These are phyloP conservation scores for Falco concolor DNA, from an alignment of 2,797 vertebrate species.

Conservation along the genomic window DNA sequence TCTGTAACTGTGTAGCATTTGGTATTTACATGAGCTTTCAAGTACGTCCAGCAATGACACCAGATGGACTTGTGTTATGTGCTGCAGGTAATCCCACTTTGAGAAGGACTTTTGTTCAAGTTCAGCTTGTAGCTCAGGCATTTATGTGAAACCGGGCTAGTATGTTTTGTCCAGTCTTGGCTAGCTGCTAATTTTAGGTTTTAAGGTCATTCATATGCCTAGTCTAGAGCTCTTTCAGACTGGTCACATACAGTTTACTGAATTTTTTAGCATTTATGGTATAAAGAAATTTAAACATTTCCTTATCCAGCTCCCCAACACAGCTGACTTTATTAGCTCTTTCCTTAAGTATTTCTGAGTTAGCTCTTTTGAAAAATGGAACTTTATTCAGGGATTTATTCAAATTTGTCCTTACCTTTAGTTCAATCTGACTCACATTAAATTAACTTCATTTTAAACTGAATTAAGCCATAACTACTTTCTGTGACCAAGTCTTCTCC, in stretches of 20 bases:
- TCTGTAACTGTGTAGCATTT: background rate
- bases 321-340: background rate
- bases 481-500: background rate
- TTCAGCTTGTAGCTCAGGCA: background rate
- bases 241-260: background rate
- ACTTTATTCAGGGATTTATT: background rate
- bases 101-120: background rate
- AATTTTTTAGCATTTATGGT: background rate
- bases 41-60: background rate
- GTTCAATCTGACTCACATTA: background rate
- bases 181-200: background rate
- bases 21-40: background rate
- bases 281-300: background rate
- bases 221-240: background rate
- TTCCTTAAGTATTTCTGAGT: background rate
- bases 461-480: background rate
- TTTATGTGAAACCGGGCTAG: background rate
- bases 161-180: background rate
- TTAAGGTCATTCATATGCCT: background rate
- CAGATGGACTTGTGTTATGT: background rate
- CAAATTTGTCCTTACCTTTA: background rate
- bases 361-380: background rate
- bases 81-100: background rate
- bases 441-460: background rate
- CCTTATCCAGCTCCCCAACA: background rate